Evolutionary conservation across 2,113 vertebrate genomes (phyloP).

Genomic region (Acrocephalus arundinaceus): DNA sequence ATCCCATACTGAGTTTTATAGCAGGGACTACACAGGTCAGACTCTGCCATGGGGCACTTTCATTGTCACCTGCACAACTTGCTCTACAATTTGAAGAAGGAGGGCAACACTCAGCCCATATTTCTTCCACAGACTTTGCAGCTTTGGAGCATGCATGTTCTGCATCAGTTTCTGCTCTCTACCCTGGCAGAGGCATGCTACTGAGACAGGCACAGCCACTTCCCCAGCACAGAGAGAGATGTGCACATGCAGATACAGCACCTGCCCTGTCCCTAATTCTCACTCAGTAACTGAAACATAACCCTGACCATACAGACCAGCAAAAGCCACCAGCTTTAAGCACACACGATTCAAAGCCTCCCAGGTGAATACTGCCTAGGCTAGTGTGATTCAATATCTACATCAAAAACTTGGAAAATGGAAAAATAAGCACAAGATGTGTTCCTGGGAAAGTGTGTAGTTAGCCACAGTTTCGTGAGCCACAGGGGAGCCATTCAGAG

Average conservation of each 20-base stretch:
- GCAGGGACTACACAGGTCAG: background rate
- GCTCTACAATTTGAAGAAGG: background rate
- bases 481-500: background rate
- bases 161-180: background rate
- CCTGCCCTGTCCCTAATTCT: background rate
- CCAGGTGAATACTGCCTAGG: background rate
- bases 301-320: background rate
- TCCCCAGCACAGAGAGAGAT: background rate
- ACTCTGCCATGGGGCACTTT: background rate
- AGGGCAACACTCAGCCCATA: background rate
- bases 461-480: background rate
- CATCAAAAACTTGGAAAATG: background rate
- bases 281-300: background rate
- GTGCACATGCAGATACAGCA: background rate
- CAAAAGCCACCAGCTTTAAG: background rate
- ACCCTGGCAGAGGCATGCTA: background rate
- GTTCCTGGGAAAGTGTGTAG: background rate
- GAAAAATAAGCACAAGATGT: background rate
- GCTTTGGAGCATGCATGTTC: background rate
- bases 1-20: background rate
- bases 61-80: background rate
- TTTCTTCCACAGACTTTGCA: background rate
- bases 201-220: accelerated
- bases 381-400: accelerated
- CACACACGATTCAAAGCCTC: accelerated